Conservation (phyloP, 2,888 invertebrate species). For the Zootermopsis nevadensis region DNA sequence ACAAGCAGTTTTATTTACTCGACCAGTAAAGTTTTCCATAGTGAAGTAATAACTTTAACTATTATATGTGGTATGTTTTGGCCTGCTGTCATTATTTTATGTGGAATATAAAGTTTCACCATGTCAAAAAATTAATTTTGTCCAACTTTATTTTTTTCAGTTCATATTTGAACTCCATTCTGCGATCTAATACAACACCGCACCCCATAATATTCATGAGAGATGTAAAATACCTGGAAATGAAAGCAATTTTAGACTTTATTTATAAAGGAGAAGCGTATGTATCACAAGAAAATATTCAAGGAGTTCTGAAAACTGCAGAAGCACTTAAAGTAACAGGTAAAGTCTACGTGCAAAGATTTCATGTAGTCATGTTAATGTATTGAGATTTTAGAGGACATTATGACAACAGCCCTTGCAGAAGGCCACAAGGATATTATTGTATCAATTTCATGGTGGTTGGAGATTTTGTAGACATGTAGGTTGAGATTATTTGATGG, state of each 20-base stretch:
- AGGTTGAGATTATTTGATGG: too few species aligned
- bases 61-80: too few species aligned
- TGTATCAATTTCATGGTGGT: too few species aligned
- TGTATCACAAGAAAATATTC: slow-evolving; percentile 42
- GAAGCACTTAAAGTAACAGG: slow-evolving; percentile 49
- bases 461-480: too few species aligned
- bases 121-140: not conserved
- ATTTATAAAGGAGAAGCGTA: slow-evolving; percentile 48
- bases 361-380: too few species aligned
- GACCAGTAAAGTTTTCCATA: too few species aligned
- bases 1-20: too few species aligned
- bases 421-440: too few species aligned
- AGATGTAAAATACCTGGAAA: slow-evolving; percentile 45
- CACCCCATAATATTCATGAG: slow-evolving; percentile 49
- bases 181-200: slow-evolving; percentile 5
- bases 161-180: slow-evolving; percentile 30
- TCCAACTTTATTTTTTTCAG: slow-evolving; percentile 17
- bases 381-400: too few species aligned
- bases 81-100: too few species aligned
- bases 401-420: too few species aligned
- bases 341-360: not conserved
- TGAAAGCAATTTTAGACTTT: slow-evolving; percentile 48
- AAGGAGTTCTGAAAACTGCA: slow-evolving; percentile 46
- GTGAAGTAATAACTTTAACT: too few species aligned
- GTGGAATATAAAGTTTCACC: not conserved